Percentiles rank a stretch among this genome's conserved stretches.
These are phyloP conservation scores for Acrobasis repandana DNA, from an alignment of 2,888 invertebrate species.

Conservation along the genomic window DNA sequence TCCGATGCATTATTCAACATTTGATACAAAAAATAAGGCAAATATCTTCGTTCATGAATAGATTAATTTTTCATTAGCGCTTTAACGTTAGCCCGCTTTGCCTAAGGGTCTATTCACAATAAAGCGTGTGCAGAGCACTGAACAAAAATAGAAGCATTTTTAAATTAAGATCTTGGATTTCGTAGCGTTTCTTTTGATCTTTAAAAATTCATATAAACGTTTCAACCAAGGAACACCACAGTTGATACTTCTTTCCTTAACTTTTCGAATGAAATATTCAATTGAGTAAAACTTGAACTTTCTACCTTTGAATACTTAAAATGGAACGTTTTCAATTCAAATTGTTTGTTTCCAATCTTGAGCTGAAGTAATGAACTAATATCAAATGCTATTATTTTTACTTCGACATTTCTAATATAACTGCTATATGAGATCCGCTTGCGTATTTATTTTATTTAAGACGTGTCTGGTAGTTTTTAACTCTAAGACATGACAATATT, in stretches of 20 bases:
- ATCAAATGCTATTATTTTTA: neutral
- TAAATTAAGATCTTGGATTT: slow-evolving; percentile 28
- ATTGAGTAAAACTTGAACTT: slow-evolving; percentile 15
- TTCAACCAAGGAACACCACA: slow-evolving; percentile 3
- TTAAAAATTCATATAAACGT: slow-evolving; percentile 9
- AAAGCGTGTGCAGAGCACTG: slow-evolving; percentile 45
- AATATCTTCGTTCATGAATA: neutral
- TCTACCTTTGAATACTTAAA: slow-evolving; percentile 30
- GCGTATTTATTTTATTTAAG: no score
- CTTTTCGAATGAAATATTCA: neutral
- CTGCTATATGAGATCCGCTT: neutral
- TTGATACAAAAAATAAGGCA: neutral
- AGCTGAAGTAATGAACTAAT: slow-evolving; percentile 15
- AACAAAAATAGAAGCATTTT: slow-evolving; percentile 39
- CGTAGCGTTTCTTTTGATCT: slow-evolving; percentile 33
- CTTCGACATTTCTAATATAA: neutral
- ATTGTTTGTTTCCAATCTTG: neutral
- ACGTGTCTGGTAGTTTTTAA: no score
- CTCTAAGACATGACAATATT: no score
- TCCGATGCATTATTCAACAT: no score
- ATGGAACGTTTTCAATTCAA: neutral
- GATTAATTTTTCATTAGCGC: neutral
- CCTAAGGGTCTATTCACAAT: slow-evolving; percentile 37
- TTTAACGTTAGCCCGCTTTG: neutral
- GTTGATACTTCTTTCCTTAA: neutral